Base-by-base conservation (phyloP, 2,888 invertebrate species). In the Lochmaea capreae region DNA sequence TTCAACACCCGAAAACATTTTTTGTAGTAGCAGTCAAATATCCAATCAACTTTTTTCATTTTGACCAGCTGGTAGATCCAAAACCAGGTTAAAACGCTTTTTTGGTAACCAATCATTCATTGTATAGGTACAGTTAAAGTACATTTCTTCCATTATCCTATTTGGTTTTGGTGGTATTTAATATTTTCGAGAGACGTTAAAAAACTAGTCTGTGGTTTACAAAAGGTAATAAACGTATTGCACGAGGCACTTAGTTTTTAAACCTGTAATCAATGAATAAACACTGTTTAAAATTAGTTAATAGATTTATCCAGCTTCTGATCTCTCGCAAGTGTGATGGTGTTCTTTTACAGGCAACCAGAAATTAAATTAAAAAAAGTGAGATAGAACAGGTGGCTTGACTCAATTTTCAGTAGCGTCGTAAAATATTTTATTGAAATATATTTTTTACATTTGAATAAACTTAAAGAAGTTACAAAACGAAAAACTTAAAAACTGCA, bases 151-250 rank as follows among this genome's bases (percentile, higher is more conserved):
- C 54, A 54, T 54, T 54, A 54, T 54, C 16, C 54, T 54, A 54
- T 54, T 54, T 54, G 54, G 54, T 54, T 54, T 54, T 54, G 54
- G 54, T 54, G 54, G 18, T 54, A 54, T 54, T 54, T 54, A 54
- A 54, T 54, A 54, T 54, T 54, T 54, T 54, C 54, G 18, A 54
- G 54, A 18, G 18, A 18, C 54, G 18, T 54, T 54, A 18, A 54
- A 54, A 54, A 54, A 54, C 54, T 54, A 9, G 54, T 54, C 54
- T 54, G 54, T 54, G 54, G 54, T 54, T 54, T 54, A 18, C 54
- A 54, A 54, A 54, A 54, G 54, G 18, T 54, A 54, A 54, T 54
- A 54, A 54, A 54, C 54, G 54, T 54, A 54, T 54, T 54, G 54
- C 54, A 54, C 54, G 54, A 54, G 54, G 54, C 54, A 54, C 54